Evolutionary conservation across 2,113 vertebrate genomes (phyloP).

Genomic region (Mus spicilegus): DNA sequence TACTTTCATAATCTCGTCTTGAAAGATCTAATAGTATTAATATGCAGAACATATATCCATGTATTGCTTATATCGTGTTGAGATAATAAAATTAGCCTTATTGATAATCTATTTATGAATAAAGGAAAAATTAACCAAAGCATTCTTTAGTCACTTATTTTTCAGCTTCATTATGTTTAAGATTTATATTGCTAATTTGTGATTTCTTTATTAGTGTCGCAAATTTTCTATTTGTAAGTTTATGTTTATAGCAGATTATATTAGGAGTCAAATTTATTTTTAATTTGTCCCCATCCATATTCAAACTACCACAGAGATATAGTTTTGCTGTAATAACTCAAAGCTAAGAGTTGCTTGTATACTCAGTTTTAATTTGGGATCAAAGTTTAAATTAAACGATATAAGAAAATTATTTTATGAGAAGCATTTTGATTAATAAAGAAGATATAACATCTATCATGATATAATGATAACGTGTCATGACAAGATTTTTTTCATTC

Average conservation of each 20-base stretch:
- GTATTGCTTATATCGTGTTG: slow-evolving; percentile 12
- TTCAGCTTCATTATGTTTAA: not conserved
- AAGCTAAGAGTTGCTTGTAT: not conserved
- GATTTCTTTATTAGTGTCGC: not conserved
- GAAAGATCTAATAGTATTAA: slow-evolving; percentile 65
- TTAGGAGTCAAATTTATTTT: not conserved
- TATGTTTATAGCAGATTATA: not conserved
- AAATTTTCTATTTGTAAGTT: not conserved
- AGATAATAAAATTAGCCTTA: slow-evolving; percentile 6
- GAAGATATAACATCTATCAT: not conserved
- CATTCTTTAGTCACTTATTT: not conserved
- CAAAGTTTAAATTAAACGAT: slow-evolving; percentile 2
- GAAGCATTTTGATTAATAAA: not conserved
- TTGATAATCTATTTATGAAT: not conserved
- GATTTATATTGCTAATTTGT: not conserved
- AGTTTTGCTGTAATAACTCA: not conserved
- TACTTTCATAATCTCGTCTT: slow-evolving; percentile 65
- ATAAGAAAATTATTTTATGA: not conserved
- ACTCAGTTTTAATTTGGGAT: not conserved
- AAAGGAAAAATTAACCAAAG: slow-evolving; percentile 3
- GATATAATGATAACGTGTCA: not conserved
- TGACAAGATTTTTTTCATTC: not conserved
- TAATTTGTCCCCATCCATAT: not conserved
- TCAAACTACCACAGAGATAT: not conserved
- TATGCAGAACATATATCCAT: slow-evolving; percentile 57